Percentiles rank a stretch among this genome's conserved stretches.
phyloP scores from a whole-genome alignment of 2,888 invertebrate genomes.

The Muschampia plurimacula region DNA sequence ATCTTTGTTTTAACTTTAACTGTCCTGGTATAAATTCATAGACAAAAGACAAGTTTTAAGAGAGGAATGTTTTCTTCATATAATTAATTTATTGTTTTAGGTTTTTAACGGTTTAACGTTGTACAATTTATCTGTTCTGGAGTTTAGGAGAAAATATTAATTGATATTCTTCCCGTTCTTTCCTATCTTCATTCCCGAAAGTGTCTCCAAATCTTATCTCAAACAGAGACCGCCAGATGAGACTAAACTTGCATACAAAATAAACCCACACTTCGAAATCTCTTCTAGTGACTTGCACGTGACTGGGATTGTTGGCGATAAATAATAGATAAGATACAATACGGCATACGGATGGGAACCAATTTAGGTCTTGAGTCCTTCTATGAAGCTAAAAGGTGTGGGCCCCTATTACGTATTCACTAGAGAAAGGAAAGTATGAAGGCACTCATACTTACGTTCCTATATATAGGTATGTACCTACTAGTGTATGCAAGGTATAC shows the following conservation, averaged over 20 bases:
- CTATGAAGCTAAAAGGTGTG: conserved; percentile 24
- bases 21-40: not conserved
- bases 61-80: no score
- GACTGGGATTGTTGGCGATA: conserved; percentile 29
- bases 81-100: no score
- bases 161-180: not conserved
- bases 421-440: conserved; percentile 28
- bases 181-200: not conserved
- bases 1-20: not conserved
- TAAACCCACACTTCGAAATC: conserved; percentile 29
- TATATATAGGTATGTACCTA: not conserved
- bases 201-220: conserved; percentile 36
- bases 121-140: not conserved
- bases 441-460: not conserved
- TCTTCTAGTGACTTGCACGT: conserved; percentile 33
- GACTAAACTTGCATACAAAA: conserved; percentile 31
- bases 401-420: conserved; percentile 44
- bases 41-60: no score
- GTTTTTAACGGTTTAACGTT: not conserved
- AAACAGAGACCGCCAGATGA: conserved; percentile 14
- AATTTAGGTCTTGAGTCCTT: conserved; percentile 27
- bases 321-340: conserved; percentile 30
- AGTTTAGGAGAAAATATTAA: not conserved
- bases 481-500: conserved; percentile 7
- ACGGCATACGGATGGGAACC: conserved; percentile 18